Evolutionary conservation across 2,888 invertebrate genomes (phyloP).

Genomic region (Trisateles emortualis): DNA sequence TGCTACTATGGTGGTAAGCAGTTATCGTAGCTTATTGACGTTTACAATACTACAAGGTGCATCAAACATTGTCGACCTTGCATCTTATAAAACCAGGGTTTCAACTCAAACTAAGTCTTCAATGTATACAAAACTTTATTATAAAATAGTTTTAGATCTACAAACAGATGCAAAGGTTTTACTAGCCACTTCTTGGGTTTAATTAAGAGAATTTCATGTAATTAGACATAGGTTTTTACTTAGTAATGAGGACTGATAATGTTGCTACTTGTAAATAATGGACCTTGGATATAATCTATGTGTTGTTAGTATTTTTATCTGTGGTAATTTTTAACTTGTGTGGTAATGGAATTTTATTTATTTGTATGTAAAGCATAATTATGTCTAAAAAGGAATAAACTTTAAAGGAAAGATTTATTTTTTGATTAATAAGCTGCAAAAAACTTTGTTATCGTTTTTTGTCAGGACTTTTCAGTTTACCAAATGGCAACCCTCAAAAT

Average conservation of each 20-base stretch:
- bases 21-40: too few relatives aligned
- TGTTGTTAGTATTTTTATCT: constrained; percentile 6
- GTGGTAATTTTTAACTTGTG: constrained; percentile 11
- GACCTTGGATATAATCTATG: constrained; percentile 15
- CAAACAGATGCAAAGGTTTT: constrained; percentile 3
- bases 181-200: constrained; percentile 31
- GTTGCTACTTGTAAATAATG: constrained; percentile 26
- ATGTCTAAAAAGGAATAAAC: too few relatives aligned
- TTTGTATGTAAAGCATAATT: background rate
- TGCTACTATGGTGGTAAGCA: too few relatives aligned
- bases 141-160: background rate
- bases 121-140: background rate
- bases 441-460: too few relatives aligned
- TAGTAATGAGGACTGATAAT: constrained; percentile 43
- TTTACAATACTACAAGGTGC: too few relatives aligned
- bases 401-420: too few relatives aligned
- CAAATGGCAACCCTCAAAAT: too few relatives aligned
- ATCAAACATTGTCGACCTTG: too few relatives aligned
- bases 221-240: constrained; percentile 49
- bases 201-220: constrained; percentile 47
- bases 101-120: too few relatives aligned
- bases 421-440: too few relatives aligned
- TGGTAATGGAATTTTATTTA: background rate
- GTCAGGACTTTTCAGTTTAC: too few relatives aligned
- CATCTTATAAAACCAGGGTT: too few relatives aligned